Evolutionary conservation across 2,797 vertebrate species (phyloP), one percentile per base, ranked within the genome.

Genomic region (Tachyglossus aculeatus): DNA sequence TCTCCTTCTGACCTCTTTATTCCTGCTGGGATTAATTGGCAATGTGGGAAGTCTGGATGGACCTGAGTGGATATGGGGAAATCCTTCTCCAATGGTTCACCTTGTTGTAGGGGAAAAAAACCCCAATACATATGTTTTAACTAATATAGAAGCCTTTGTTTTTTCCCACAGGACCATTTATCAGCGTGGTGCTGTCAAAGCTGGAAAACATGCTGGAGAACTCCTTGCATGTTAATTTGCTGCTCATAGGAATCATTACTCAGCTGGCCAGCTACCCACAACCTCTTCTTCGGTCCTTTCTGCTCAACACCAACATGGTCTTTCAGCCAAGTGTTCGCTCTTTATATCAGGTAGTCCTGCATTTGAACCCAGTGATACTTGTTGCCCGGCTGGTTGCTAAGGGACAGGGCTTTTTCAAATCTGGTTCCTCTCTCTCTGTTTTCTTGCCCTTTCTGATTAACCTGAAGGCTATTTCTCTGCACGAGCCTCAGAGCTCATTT

Each of bases 121-220:
- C 22, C 18, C 11, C 52, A 33, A 21, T 6, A 8, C 19, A n/a
- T 16, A 8, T 11, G 37, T 2, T n/a, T 39, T 22, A 14, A 64
- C 61, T 67, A 45, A 11, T 52, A 40, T 44, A 77, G 62, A 55
- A 57, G 73, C 51, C 29, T 45, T 7, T 33, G 58, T 43, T 63
- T 78, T 81, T 51, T 48, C 50, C 72, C 65, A 2, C 88, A 99
- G 98, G 98, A 43, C 98, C 98, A 0, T 99, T 99, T 80, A 92
- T 99, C 88, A 99, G 98, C 0, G 98, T 99, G 78, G 93, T 99
- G 73, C 78, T 99, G 71, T 99, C 98, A 0, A 98, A 98, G 53
- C 92, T 99, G 91, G 98, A 99, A 91, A 99, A 98, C 88, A 98
- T 99, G 98, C 85, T 96, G 84, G 94, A 96, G 19, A 99, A 99